These are phyloP conservation scores for Amiota mariae DNA, from an alignment of 2,888 invertebrate species.

Conservation along the genomic window DNA sequence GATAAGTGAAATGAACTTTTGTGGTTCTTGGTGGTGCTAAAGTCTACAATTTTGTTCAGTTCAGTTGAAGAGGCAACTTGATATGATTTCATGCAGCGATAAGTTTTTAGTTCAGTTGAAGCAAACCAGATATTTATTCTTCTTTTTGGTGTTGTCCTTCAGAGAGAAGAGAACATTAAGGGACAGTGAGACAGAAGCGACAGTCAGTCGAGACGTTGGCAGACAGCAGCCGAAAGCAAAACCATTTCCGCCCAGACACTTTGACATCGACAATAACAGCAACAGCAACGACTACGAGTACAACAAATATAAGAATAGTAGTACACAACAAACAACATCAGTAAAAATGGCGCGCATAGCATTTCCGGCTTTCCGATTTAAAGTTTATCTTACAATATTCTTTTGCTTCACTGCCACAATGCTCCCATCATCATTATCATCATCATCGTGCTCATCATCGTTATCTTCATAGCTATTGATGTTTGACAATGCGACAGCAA, in stretches of 20 bases:
- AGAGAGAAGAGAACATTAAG: background rate
- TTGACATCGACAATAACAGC: too few species aligned
- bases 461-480: background rate
- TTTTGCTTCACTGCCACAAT: too few species aligned
- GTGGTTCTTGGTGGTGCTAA: too few species aligned
- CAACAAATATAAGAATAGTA: background rate
- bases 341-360: background rate
- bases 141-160: background rate
- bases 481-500: conserved; percentile 7
- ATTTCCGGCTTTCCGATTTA: background rate
- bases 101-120: background rate
- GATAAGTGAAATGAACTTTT: too few species aligned
- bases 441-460: background rate
- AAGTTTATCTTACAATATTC: too few species aligned
- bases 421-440: background rate
- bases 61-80: too few species aligned
- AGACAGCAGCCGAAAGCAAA: conserved; percentile 3
- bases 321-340: background rate
- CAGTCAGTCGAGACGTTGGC: too few species aligned
- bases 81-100: too few species aligned
- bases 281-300: too few species aligned
- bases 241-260: conserved; percentile 24
- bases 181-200: background rate
- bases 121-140: background rate
- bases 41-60: too few species aligned